Conservation (phyloP, 2,888 invertebrate genomes). For the Xylota sylvarum region DNA sequence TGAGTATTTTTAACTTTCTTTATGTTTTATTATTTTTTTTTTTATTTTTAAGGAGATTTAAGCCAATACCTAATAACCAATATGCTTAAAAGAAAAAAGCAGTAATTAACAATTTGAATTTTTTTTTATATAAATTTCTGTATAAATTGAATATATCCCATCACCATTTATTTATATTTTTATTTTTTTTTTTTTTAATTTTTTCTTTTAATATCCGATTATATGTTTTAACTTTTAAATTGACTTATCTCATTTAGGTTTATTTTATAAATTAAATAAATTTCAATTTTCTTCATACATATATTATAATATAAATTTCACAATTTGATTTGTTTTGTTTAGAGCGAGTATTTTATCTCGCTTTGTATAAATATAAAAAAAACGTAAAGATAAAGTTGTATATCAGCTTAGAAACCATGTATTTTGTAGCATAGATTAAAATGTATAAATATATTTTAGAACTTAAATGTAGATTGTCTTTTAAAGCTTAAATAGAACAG, state of each 20-base stretch:
- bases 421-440: conserved; percentile 24
- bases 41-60: conserved; percentile 64
- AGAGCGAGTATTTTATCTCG: conserved; percentile 72
- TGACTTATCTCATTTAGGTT: conserved; percentile 71
- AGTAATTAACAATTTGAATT: conserved; percentile 43
- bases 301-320: conserved; percentile 61
- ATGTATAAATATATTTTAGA: conserved; percentile 57
- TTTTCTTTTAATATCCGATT: conserved; percentile 68
- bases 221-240: conserved; percentile 67
- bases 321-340: conserved; percentile 67
- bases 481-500: conserved; percentile 68
- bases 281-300: conserved; percentile 53
- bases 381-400: conserved; percentile 37
- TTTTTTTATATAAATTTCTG: conserved; percentile 52
- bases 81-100: conserved; percentile 60
- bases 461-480: conserved; percentile 64
- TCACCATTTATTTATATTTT: conserved; percentile 63
- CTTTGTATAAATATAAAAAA: conserved; percentile 60
- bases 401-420: conserved; percentile 48
- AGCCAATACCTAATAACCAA: conserved; percentile 73
- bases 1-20: conserved; percentile 68
- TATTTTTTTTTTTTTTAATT: conserved; percentile 39
- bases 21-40: conserved; percentile 43
- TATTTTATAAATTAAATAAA: conserved; percentile 64
- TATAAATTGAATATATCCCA: conserved; percentile 61